Conservation (phyloP, 2,888 invertebrate species). For the Troglohyphantes excavatus region DNA sequence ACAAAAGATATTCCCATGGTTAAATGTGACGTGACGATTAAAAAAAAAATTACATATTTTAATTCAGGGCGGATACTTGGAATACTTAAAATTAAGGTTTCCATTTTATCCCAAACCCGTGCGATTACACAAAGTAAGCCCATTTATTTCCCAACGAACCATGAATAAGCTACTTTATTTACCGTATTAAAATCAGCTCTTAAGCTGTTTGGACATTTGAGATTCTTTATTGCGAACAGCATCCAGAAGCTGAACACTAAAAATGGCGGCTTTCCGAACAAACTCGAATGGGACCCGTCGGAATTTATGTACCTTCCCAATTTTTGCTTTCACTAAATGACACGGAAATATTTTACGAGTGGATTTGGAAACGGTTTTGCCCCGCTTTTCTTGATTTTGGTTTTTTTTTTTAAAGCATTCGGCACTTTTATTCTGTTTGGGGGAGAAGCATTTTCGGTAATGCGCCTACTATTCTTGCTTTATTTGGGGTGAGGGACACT, state of each 20-base stretch:
- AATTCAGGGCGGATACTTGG: neutral
- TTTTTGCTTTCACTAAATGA: constrained; percentile 64
- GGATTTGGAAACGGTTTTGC: constrained; percentile 58
- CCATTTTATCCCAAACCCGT: neutral
- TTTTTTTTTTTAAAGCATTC: constrained; percentile 58
- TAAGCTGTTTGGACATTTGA: constrained; percentile 9
- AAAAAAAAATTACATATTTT: constrained; percentile 5
- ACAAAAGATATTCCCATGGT: neutral
- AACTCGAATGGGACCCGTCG: constrained; percentile 1
- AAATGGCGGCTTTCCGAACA: constrained; percentile 17
- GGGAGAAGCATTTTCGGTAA: constrained; percentile 43
- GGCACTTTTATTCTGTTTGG: constrained; percentile 66
- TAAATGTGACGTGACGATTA: neutral
- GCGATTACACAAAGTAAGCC: neutral
- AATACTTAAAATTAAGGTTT: neutral
- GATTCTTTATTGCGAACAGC: constrained; percentile 1
- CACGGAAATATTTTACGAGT: constrained; percentile 73
- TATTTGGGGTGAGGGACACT: constrained; percentile 35
- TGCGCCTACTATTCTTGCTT: constrained; percentile 21
- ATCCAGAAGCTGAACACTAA: constrained; percentile 10
- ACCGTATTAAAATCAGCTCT: constrained; percentile 7
- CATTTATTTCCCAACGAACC: constrained; percentile 38
- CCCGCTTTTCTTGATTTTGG: constrained; percentile 34
- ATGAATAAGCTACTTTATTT: constrained; percentile 20
- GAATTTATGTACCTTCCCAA: constrained; percentile 55